Conservation (phyloP, 2,113 vertebrate genomes). For the Ammodytes dubius region DNA sequence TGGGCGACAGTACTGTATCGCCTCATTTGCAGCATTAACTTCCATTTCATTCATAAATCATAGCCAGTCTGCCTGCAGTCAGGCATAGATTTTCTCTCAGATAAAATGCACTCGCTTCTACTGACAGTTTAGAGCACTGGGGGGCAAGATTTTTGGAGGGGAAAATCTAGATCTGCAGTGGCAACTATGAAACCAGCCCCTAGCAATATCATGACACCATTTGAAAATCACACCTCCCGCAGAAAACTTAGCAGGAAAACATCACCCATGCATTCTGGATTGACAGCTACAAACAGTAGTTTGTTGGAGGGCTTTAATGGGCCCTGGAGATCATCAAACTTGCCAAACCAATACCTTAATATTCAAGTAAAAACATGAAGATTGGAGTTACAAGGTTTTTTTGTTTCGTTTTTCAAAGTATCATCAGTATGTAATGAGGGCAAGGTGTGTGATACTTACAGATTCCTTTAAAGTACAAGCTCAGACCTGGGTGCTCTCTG, state of each 20-base stretch:
- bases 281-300: slow-evolving; percentile 6
- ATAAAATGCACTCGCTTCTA: slow-evolving; percentile 24
- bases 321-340: slow-evolving; percentile 15
- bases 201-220: slow-evolving; percentile 19
- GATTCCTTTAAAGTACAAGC: slow-evolving; percentile 71
- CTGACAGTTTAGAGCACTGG: slow-evolving; percentile 14
- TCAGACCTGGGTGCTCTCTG: slow-evolving; percentile 72
- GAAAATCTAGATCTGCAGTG: slow-evolving; percentile 30
- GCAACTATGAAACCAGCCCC: not conserved
- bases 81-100: slow-evolving; percentile 16
- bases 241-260: slow-evolving; percentile 25
- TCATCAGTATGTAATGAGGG: slow-evolving; percentile 60
- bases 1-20: not conserved
- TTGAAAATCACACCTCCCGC: slow-evolving; percentile 18
- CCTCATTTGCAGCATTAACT: slow-evolving; percentile 18
- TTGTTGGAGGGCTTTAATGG: slow-evolving; percentile 5
- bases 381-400: not conserved
- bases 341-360: slow-evolving; percentile 23
- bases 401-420: slow-evolving; percentile 15
- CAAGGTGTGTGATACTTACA: slow-evolving; percentile 66
- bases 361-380: slow-evolving; percentile 61
- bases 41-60: slow-evolving; percentile 20
- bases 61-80: slow-evolving; percentile 21
- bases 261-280: not conserved
- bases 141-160: slow-evolving; percentile 13